Conservation (phyloP, 2,888 invertebrate genomes). For the Tenodera sinensis region DNA sequence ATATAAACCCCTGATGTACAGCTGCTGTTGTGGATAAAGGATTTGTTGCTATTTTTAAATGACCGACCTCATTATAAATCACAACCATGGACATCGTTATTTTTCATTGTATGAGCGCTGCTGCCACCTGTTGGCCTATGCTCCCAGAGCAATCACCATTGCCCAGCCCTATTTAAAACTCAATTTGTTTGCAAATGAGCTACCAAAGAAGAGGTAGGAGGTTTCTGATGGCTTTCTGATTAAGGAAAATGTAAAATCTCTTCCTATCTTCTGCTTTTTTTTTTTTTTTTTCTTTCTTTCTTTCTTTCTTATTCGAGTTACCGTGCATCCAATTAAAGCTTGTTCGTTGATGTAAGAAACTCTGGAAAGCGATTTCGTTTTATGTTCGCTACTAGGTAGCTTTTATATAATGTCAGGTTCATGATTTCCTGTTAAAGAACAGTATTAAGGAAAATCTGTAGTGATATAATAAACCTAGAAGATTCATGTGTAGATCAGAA, state of each 20-base stretch:
- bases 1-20: too few species aligned
- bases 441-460: too few species aligned
- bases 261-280: background rate
- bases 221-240: background rate
- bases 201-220: background rate
- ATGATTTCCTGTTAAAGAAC: too few species aligned
- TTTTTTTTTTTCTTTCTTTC: background rate
- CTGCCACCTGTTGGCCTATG: background rate
- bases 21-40: too few species aligned
- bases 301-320: background rate
- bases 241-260: background rate
- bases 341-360: background rate
- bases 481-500: too few species aligned
- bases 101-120: background rate
- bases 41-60: too few species aligned
- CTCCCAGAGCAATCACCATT: background rate
- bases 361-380: too few species aligned
- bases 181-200: background rate
- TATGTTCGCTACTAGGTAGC: too few species aligned
- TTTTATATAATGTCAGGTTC: too few species aligned
- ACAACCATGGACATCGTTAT: too few species aligned
- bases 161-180: background rate
- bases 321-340: background rate
- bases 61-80: too few species aligned
- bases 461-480: too few species aligned